These are phyloP conservation scores for Calidris pugnax DNA, from an alignment of 2,113 vertebrate genomes.

Conservation along the genomic window DNA sequence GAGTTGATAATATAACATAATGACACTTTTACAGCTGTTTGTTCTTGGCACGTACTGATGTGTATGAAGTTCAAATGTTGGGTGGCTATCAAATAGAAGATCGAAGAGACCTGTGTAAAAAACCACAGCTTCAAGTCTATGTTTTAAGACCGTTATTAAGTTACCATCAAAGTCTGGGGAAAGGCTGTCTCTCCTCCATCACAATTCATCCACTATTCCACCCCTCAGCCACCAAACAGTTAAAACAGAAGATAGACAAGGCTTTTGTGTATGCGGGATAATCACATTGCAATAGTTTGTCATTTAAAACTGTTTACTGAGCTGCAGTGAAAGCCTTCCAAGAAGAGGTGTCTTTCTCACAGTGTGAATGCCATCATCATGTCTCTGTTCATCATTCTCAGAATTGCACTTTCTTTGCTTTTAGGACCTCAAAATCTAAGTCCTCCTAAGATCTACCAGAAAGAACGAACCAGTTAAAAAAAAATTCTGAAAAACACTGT, in stretches of 20 bases:
- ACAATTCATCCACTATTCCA: rapidly evolving
- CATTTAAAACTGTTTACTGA: not conserved
- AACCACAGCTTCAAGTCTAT: not conserved
- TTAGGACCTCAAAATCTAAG: not conserved
- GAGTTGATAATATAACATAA: not conserved
- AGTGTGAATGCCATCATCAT: not conserved
- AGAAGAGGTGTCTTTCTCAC: not conserved
- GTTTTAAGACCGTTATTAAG: not conserved
- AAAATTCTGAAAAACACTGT: not conserved
- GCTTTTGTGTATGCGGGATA: not conserved
- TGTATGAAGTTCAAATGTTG: not conserved
- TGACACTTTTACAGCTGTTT: not conserved
- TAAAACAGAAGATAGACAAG: not conserved
- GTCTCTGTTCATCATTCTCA: not conserved
- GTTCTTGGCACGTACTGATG: not conserved
- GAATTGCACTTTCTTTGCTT: not conserved
- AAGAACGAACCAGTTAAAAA: not conserved
- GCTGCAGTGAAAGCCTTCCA: not conserved
- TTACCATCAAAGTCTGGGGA: not conserved
- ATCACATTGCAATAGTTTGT: not conserved
- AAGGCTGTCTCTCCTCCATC: not conserved
- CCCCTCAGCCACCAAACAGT: not conserved
- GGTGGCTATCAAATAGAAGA: not conserved
- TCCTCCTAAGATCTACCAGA: not conserved
- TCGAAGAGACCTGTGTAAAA: not conserved